Evolutionary conservation across 2,113 vertebrate genomes (phyloP).

Genomic region (Bucco capensis): DNA sequence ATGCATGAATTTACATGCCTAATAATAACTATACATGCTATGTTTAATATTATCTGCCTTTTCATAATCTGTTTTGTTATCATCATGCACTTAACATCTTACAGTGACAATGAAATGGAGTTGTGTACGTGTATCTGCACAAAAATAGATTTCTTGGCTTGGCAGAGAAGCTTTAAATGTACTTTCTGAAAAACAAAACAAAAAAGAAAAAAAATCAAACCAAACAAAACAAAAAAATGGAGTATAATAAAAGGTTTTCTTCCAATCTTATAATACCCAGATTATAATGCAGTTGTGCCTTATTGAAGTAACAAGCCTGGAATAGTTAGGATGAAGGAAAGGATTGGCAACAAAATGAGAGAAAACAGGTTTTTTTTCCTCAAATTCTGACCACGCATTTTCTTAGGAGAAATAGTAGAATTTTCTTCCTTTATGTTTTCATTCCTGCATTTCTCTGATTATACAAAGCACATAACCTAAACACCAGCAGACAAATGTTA

Average conservation of each 20-base stretch:
- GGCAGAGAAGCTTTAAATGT: neutral
- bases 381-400: neutral
- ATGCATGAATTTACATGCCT: neutral
- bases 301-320: neutral
- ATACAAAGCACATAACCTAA: neutral
- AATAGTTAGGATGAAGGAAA: neutral
- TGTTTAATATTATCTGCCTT: neutral
- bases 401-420: neutral
- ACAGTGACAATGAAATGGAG: neutral
- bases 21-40: neutral
- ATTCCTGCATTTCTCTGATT: neutral
- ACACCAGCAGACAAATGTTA: neutral
- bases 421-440: neutral
- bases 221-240: neutral
- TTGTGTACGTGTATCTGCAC: neutral
- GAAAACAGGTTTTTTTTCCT: neutral
- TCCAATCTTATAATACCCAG: neutral
- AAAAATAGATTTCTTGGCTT: neutral
- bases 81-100: neutral
- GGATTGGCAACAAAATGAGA: neutral
- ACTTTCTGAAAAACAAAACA: neutral
- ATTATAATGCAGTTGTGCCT: neutral
- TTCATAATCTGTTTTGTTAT: neutral
- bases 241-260: neutral
- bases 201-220: neutral